Evolutionary conservation across 1,140 invertebrate genomes (phyloP).

Genomic region (Drosophila ambigua): DNA sequence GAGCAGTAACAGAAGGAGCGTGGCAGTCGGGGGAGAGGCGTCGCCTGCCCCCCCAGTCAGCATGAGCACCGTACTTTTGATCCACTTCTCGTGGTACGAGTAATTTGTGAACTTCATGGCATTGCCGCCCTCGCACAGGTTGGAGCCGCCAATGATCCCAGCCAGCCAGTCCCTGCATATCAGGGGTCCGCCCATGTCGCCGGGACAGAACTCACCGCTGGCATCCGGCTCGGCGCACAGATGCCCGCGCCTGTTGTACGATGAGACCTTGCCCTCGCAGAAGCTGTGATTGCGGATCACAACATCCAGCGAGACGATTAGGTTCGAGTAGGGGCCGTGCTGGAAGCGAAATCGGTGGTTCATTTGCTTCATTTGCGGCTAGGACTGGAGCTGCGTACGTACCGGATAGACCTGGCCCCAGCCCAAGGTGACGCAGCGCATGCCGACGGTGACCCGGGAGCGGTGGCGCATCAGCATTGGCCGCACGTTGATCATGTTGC

Average conservation of each 20-base stretch:
- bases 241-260: constrained; percentile 6
- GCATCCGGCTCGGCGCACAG: constrained; percentile 16
- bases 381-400: not conserved
- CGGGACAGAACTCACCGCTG: constrained; percentile 33
- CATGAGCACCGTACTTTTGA: not conserved
- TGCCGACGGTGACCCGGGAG: rapidly evolving
- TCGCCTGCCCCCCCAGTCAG: not conserved
- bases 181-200: constrained; percentile 61
- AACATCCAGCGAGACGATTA: constrained; percentile 48
- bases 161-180: constrained; percentile 30
- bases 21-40: not conserved
- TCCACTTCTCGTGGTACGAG: constrained; percentile 14
- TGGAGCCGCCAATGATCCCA: constrained; percentile 50
- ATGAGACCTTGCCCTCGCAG: not conserved
- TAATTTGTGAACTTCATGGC: constrained; percentile 51
- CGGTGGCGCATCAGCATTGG: constrained; percentile 11
- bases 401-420: constrained; percentile 66
- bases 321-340: constrained; percentile 61
- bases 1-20: not conserved
- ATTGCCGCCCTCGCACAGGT: constrained; percentile 6
- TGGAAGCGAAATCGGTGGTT: not conserved
- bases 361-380: too few relatives aligned
- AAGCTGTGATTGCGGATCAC: not conserved
- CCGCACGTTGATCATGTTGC: constrained; percentile 15
- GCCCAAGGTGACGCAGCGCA: constrained; percentile 43